Evolutionary conservation across 2,888 invertebrate species (phyloP), one percentile per base, ranked within the genome.

Genomic region (Pyrrhopygopsis socrates): DNA sequence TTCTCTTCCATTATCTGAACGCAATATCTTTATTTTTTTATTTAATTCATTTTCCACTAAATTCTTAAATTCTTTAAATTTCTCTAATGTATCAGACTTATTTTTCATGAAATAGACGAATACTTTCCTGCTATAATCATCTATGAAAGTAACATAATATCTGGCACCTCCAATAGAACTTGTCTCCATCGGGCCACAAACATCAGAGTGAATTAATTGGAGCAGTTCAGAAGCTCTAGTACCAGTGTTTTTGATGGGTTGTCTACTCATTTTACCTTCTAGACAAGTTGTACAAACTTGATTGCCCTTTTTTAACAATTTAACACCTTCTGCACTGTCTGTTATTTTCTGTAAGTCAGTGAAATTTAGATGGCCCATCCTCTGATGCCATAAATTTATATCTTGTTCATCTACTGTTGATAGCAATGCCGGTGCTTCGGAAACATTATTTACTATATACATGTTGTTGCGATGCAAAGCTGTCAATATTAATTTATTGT

Each of bases 291-390:
- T 63, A 65, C 80, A 81, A 34, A 30, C 65, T 27, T 34, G 20
- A 34, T 34, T 34, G 5, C 34, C 11, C 34, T 34, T 11, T 34
- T 34, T 34, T 34, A 65, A 34, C 27, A 13, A 27, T 6, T 34
- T 1, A 60, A 92, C 81, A 30, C 89, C 92, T 30, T 91, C 86
- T 13, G 89, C 80, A 83, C 88, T 91, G 4, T 45, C 30, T 15
- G 84, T 77, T 75, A 93, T 63, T 74, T 80, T 87, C 30, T 84
- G 88, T 15, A 93, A 83, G 85, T 90, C 90, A 67, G 87, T 29
- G 30, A 92, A 77, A 70, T 91, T 92, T 29, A 92, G 71, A 58
- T 92, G 93, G 29, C 89, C 90, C 91, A 92, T 83, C 74, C 73
- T 80, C 54, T 67, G 77, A 65, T 81, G 84, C 84, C 78, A 85